phyloP scores from a whole-genome alignment of 2,888 invertebrate species.

The Lutraria lutraria region DNA sequence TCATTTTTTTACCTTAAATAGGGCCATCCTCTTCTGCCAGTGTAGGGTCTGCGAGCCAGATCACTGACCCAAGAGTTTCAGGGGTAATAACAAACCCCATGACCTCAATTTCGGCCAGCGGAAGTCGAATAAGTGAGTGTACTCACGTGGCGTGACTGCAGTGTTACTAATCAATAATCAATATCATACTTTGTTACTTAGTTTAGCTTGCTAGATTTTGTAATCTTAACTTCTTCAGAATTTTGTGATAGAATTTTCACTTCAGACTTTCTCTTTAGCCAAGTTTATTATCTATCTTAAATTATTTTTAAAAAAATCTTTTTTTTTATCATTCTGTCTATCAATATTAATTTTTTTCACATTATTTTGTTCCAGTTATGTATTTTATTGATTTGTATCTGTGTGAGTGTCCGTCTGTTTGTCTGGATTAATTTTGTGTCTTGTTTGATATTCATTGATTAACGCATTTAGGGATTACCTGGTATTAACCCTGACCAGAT shows the following conservation, averaged over 20 bases:
- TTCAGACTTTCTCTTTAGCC: too few species aligned
- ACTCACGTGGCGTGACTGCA: neutral
- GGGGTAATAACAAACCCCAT: slow-evolving; percentile 58
- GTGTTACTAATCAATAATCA: slow-evolving; percentile 1
- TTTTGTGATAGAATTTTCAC: neutral
- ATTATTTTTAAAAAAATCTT: too few species aligned
- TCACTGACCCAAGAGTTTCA: slow-evolving; percentile 56
- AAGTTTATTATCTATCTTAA: too few species aligned
- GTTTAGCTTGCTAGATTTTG: neutral
- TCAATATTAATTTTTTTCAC: too few species aligned
- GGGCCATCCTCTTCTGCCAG: slow-evolving; percentile 38
- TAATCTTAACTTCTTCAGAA: neutral
- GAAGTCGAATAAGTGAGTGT: slow-evolving; percentile 61
- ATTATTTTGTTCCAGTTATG: too few species aligned
- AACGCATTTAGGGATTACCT: too few species aligned
- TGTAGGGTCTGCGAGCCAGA: slow-evolving; percentile 62
- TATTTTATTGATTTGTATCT: too few species aligned
- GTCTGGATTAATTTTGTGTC: too few species aligned
- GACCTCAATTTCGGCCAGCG: slow-evolving; percentile 52
- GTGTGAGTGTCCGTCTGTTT: too few species aligned
- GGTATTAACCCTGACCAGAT: too few species aligned
- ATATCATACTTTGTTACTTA: neutral
- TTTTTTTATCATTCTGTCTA: too few species aligned
- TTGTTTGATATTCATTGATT: too few species aligned
- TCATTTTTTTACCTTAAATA: slow-evolving; percentile 19